These are phyloP conservation scores for Piprites chloris DNA, from an alignment of 2,113 vertebrate genomes.

Conservation along the genomic window DNA sequence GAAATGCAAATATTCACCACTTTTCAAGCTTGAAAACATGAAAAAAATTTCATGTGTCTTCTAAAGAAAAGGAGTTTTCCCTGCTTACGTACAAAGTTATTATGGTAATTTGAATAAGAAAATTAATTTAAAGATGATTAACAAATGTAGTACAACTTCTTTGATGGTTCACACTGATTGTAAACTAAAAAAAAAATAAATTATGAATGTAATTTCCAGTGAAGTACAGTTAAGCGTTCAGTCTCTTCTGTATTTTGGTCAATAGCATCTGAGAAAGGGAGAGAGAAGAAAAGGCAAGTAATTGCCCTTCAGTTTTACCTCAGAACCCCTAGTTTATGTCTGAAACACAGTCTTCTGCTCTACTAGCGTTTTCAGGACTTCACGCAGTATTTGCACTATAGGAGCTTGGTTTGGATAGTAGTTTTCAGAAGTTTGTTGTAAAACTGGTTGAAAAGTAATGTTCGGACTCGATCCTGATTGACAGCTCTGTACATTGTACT, in stretches of 20 bases:
- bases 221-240: neutral
- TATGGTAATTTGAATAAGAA: neutral
- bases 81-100: neutral
- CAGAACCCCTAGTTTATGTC: neutral
- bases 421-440: neutral
- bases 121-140: neutral
- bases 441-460: neutral
- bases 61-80: neutral
- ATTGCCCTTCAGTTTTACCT: neutral
- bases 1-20: neutral
- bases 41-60: neutral
- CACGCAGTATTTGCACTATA: neutral
- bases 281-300: neutral
- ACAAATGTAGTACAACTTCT: neutral
- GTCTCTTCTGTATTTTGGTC: neutral
- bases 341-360: neutral
- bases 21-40: neutral
- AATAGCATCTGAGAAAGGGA: neutral
- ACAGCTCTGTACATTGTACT: neutral
- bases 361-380: neutral
- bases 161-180: neutral
- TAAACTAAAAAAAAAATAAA: neutral
- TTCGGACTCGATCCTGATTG: rapidly evolving
- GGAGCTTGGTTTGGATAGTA: neutral
- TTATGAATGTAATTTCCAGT: neutral